Conservation (phyloP, 2,797 vertebrate species). For the Sylvia borin region DNA sequence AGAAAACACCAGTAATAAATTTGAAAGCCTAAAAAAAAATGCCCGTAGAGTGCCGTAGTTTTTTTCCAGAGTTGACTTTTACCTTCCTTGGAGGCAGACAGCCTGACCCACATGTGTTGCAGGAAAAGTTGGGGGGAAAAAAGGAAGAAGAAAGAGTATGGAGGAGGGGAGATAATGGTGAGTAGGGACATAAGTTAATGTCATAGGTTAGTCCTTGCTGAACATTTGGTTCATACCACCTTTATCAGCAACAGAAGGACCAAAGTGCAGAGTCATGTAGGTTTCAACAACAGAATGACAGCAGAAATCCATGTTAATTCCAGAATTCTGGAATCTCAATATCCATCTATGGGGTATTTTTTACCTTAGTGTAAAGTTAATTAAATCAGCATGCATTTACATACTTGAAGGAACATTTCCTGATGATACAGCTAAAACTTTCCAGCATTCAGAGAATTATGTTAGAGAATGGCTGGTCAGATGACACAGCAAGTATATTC, state of each 20-base stretch:
- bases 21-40: neutral
- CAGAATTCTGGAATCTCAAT: neutral
- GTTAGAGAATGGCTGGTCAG: neutral
- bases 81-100: neutral
- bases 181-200: neutral
- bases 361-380: neutral
- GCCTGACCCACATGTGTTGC: neutral
- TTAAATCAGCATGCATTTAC: neutral
- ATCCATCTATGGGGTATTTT: neutral
- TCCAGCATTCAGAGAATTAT: neutral
- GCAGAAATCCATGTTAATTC: neutral
- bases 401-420: neutral
- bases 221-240: neutral
- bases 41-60: neutral
- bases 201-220: neutral
- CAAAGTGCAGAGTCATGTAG: neutral
- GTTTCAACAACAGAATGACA: neutral
- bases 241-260: neutral
- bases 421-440: neutral
- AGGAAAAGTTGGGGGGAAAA: accelerated
- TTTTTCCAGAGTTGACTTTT: neutral
- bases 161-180: neutral
- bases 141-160: neutral
- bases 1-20: neutral
- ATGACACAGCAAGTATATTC: neutral